Conservation (phyloP, 2,797 vertebrate species). For the Onychomys leucogaster region DNA sequence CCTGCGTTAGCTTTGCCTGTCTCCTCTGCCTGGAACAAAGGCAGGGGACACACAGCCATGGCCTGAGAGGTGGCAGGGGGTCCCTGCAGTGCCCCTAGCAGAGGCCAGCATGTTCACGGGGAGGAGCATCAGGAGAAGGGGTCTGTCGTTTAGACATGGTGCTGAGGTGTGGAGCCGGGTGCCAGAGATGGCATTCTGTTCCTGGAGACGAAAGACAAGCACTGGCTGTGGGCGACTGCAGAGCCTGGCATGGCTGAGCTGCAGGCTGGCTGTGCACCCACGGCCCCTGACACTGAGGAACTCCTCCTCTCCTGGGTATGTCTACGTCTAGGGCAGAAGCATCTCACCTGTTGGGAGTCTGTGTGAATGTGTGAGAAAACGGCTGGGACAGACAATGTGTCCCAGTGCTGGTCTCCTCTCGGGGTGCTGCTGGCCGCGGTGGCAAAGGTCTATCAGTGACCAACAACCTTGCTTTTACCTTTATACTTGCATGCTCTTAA, state of each 20-base stretch:
- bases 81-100: background rate
- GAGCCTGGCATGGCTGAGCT: background rate
- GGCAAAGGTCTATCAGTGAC: background rate
- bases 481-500: background rate
- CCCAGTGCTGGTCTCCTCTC: background rate
- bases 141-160: background rate
- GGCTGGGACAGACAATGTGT: background rate
- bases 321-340: no score
- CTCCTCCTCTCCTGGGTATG: background rate
- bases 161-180: fast-evolving
- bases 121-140: background rate
- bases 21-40: background rate
- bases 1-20: background rate
- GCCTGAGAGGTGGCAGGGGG: background rate
- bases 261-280: no score
- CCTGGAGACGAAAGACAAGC: background rate
- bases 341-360: background rate
- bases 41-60: background rate
- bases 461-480: background rate
- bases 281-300: background rate
- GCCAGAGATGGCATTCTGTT: background rate
- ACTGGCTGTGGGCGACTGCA: background rate
- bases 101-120: background rate
- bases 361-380: background rate
- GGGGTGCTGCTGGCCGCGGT: background rate